Evolutionary conservation across 1,140 invertebrate genomes (phyloP), one percentile per base, ranked within the genome.

Genomic region (Plutomurus gul): DNA sequence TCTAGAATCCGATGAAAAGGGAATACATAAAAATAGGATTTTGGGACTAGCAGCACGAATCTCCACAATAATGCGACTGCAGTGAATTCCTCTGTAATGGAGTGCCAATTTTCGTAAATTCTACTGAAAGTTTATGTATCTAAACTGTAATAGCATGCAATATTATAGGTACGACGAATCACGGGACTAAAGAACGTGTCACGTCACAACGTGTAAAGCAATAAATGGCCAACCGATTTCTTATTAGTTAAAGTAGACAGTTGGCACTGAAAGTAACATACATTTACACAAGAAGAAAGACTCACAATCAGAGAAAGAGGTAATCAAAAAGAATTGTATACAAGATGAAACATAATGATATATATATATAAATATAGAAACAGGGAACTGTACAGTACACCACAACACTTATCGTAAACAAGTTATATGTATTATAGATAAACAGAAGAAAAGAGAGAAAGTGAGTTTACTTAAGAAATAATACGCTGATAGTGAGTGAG

Each of bases 191-290:
- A 27, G 30, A 65, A 65, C 51, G 30, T 65, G 56, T 65, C 56
- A 65, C 56, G 27, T 65, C 56, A 65, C 56, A 65, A 65, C 56
- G 56, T 65, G 56, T 65, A 65, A 65, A 65, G 56, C 56, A 65
- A 36, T 65, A 65, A 60, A 65, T 65, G 56, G 36, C 56, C 56
- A 65, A 65, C 56, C 36, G 30, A 65, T 65, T 36, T 30, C 56
- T 65, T 33, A n/a, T 65, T 33, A n/a, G 46, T 49, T 49, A 49
- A 36, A 65, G 56, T 65, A 13, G 56, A 65, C 56, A 65, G 56
- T 65, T 65, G 56, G 56, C 56, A 65, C 30, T 65, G 56, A 65
- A 65, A 65, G 56, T 65, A 65, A 65, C 56, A 65, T 65, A 65
- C 30, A 65, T 25, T 33, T 65, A 65, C 56, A 65, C 56, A 65